Percentiles rank a stretch among this genome's conserved stretches.
Conservation (phyloP, 2,888 invertebrate genomes). For the Philaethria dido region DNA sequence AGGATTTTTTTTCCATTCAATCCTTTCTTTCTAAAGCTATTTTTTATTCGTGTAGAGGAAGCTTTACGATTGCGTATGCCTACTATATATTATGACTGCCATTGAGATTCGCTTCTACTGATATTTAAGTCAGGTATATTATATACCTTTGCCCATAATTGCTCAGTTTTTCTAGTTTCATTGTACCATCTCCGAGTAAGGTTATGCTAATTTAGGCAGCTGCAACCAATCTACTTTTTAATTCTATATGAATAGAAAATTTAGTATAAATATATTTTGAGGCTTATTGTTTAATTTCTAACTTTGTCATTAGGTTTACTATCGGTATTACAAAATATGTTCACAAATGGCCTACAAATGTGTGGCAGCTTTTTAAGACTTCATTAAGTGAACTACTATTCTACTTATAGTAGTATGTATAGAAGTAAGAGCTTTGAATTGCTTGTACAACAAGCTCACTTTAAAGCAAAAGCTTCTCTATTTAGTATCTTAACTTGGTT, state of each 20-base stretch:
- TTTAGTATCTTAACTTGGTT: constrained; percentile 6
- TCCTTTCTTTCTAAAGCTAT: background rate
- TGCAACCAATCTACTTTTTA: background rate
- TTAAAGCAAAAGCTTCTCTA: constrained; percentile 22
- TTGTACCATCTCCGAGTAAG: background rate
- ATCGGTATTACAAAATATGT: background rate
- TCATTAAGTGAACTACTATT: constrained; percentile 9
- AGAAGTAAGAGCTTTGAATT: constrained; percentile 33
- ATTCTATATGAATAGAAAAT: constrained; percentile 4
- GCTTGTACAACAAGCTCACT: constrained; percentile 35
- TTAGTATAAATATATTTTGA: constrained; percentile 9
- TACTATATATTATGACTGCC: constrained; percentile 1
- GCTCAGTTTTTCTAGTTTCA: constrained; percentile 1
- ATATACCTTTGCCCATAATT: background rate
- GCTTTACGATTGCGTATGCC: background rate
- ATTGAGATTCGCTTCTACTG: background rate
- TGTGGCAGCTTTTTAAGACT: background rate
- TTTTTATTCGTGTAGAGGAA: background rate
- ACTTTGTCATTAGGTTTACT: background rate
- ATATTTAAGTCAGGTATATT: background rate
- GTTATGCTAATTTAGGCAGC: constrained; percentile 1
- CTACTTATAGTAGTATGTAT: background rate
- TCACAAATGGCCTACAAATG: constrained; percentile 15
- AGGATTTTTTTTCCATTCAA: background rate
- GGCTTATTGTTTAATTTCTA: too few species aligned